Percentiles rank a stretch among this genome's conserved stretches.
Evolutionary conservation across 2,888 invertebrate species (phyloP).

Genomic region (Hypolimnas misippus): DNA sequence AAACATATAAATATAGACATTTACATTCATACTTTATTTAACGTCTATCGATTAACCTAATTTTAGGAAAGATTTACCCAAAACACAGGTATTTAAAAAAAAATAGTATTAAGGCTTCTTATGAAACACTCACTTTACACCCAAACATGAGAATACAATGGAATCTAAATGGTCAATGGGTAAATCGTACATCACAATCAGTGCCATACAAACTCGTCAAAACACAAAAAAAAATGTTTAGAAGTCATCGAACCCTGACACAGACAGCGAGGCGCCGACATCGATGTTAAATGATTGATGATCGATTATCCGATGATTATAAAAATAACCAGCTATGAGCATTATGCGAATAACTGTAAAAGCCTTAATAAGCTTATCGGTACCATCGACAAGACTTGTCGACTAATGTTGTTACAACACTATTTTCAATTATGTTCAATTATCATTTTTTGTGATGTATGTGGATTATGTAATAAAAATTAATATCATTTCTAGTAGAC

Average conservation of each 20-base stretch:
- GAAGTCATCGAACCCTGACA: conserved; percentile 59
- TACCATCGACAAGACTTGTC: conserved; percentile 9
- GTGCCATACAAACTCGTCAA: not conserved
- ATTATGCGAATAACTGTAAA: conserved; percentile 34
- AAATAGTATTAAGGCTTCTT: too few relatives aligned
- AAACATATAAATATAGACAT: too few relatives aligned
- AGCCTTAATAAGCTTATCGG: conserved; percentile 27
- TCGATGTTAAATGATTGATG: conserved; percentile 57
- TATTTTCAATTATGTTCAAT: conserved; percentile 17
- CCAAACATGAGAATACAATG: too few relatives aligned
- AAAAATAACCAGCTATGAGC: conserved; percentile 24
- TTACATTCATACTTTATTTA: too few relatives aligned
- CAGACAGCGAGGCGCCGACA: conserved; percentile 75
- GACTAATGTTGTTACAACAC: conserved; percentile 8
- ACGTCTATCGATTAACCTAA: too few relatives aligned
- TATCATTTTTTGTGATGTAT: not conserved
- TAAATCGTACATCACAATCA: not conserved
- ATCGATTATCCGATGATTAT: conserved; percentile 56
- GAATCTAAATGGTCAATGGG: not conserved
- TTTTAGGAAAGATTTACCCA: too few relatives aligned
- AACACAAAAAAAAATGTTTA: conserved; percentile 20
- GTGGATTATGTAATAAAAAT: not conserved
- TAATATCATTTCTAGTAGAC: not conserved
- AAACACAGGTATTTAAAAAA: too few relatives aligned
- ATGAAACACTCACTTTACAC: too few relatives aligned